These are phyloP conservation scores for Panthera tigris DNA, from an alignment of 2,113 vertebrate genomes.

Conservation along the genomic window DNA sequence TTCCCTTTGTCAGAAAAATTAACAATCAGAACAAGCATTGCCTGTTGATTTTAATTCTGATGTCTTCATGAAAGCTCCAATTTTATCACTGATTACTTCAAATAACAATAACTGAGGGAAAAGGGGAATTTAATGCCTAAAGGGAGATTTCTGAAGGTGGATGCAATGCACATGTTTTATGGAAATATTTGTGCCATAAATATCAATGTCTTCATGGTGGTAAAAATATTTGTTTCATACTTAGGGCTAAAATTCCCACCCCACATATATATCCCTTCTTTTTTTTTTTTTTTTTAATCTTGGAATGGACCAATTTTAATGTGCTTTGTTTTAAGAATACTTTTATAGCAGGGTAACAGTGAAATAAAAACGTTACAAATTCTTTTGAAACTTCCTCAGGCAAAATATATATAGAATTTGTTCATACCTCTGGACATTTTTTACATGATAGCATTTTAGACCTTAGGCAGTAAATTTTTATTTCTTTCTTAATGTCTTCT, in stretches of 20 bases:
- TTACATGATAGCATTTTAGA: background rate
- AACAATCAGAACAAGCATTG: background rate
- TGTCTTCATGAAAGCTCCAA: background rate
- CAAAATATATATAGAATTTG: background rate
- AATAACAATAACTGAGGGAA: background rate
- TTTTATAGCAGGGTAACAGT: background rate
- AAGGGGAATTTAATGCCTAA: background rate
- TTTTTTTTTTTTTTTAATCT: background rate
- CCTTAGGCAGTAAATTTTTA: background rate
- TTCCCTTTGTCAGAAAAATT: constrained; percentile 7
- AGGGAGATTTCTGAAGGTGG: background rate
- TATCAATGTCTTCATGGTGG: background rate
- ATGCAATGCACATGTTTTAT: background rate
- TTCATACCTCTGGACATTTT: background rate
- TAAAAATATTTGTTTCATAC: background rate
- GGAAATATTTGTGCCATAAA: background rate
- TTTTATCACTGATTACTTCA: constrained; percentile 29
- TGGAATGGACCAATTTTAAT: background rate
- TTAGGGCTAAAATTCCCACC: background rate
- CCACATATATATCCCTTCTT: background rate
- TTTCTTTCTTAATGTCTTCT: background rate
- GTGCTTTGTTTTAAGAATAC: background rate
- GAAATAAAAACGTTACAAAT: background rate
- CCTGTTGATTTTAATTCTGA: background rate
- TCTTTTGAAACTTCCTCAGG: background rate